Percentiles rank a stretch among this genome's conserved stretches.
These are phyloP conservation scores for Gallinago solitaria DNA, from an alignment of 2,797 vertebrate genomes.

Conservation along the genomic window DNA sequence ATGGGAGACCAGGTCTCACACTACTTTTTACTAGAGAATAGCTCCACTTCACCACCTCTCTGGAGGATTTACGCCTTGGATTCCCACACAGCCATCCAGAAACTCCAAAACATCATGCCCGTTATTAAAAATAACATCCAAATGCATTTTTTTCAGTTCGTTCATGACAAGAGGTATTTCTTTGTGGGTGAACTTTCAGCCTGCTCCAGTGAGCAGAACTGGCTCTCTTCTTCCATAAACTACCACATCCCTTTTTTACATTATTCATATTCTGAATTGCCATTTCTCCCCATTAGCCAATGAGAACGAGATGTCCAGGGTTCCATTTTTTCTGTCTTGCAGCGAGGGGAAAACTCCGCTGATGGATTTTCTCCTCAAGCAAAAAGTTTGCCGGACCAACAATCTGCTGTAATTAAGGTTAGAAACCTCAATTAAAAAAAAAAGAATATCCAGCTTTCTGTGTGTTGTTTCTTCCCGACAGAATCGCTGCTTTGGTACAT, in stretches of 20 bases:
- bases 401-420: conserved; percentile 61
- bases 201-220: neutral
- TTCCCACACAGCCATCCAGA: neutral
- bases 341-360: conserved; percentile 11
- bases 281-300: conserved; percentile 47
- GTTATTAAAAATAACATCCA: conserved; percentile 13
- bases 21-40: neutral
- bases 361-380: conserved; percentile 36
- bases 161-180: neutral
- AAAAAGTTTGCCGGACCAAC: conserved; percentile 46
- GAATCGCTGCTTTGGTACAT: neutral
- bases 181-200: neutral
- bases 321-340: conserved; percentile 4
- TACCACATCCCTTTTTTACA: neutral
- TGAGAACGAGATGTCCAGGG: neutral
- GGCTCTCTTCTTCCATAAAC: neutral
- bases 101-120: neutral
- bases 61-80: neutral
- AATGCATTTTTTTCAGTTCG: neutral
- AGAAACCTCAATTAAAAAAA: conserved; percentile 57
- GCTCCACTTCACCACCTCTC: neutral
- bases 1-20: neutral
- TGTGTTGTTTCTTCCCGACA: neutral
- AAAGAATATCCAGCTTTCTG: neutral
- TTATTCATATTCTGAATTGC: conserved; percentile 41